A percentile compares a stretch with the other conserved stretches of the same genome.
Evolutionary conservation across 1,140 invertebrate genomes (phyloP).

Genomic region (Bombus polaris): DNA sequence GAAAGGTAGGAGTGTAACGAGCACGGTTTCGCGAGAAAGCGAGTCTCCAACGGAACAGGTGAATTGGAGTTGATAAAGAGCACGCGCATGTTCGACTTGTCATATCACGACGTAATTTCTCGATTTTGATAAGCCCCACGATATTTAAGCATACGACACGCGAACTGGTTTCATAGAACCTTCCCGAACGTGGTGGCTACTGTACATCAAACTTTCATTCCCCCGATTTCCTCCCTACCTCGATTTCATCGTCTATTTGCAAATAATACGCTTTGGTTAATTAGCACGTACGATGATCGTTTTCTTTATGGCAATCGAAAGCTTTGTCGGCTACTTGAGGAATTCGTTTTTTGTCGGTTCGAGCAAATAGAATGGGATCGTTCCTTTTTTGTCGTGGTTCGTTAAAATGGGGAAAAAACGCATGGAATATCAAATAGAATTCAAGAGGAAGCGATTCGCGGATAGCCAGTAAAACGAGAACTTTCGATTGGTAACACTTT

Average conservation of each 20-base stretch:
- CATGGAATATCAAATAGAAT: neutral
- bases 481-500: neutral
- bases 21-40: constrained; percentile 5
- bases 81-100: neutral
- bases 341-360: neutral
- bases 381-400: neutral
- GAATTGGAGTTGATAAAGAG: constrained; percentile 13
- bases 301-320: neutral
- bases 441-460: neutral
- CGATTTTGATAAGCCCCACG: constrained; percentile 23
- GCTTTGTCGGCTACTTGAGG: neutral
- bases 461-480: neutral
- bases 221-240: neutral
- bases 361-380: neutral
- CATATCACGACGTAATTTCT: constrained; percentile 34
- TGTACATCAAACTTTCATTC: constrained; percentile 44
- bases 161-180: neutral
- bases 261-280: constrained; percentile 11
- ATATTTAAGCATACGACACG: neutral
- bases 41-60: neutral
- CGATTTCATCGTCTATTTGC: neutral
- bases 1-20: constrained; percentile 1
- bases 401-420: neutral
- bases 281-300: neutral
- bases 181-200: neutral